Conservation (phyloP, 1,140 invertebrate species). For the Spodoptera frugiperda region DNA sequence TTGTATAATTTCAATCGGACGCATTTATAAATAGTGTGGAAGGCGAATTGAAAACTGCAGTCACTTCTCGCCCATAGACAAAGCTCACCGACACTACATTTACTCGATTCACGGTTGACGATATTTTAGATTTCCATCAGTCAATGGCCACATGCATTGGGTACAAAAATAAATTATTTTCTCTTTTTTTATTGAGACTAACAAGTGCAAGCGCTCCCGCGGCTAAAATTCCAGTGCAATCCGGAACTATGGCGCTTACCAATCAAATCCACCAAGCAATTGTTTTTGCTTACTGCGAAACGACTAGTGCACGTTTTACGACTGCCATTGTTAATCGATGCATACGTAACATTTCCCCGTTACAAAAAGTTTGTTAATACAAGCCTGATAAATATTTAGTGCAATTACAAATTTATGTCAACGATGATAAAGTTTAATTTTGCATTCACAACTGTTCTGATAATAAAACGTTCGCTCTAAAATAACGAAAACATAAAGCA, state of each 20-base stretch:
- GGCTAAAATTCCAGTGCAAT: conserved; percentile 12
- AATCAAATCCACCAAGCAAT: conserved; percentile 35
- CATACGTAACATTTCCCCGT: conserved; percentile 7
- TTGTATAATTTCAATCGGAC: conserved; percentile 3
- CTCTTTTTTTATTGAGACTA: conserved; percentile 22
- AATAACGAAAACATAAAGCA: conserved; percentile 26
- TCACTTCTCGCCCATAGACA: conserved; percentile 45
- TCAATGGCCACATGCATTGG: conserved; percentile 7
- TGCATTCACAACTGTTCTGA: conserved; percentile 1
- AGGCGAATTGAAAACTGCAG: conserved; percentile 37
- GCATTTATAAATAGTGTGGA: neutral
- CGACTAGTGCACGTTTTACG: conserved; percentile 2
- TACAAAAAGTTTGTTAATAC: neutral
- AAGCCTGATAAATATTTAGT: neutral
- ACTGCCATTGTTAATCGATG: conserved; percentile 11
- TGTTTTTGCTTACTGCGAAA: conserved; percentile 33
- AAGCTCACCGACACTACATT: conserved; percentile 24
- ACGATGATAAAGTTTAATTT: neutral
- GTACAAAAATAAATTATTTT: conserved; percentile 28
- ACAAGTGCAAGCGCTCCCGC: conserved; percentile 22
- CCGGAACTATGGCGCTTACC: conserved; percentile 27
- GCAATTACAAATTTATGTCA: neutral
- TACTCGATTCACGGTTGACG: conserved; percentile 30
- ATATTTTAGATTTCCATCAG: conserved; percentile 41
- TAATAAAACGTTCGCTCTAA: conserved; percentile 6